phyloP scores from a whole-genome alignment of 2,888 invertebrate species.

The Tachina fera region DNA sequence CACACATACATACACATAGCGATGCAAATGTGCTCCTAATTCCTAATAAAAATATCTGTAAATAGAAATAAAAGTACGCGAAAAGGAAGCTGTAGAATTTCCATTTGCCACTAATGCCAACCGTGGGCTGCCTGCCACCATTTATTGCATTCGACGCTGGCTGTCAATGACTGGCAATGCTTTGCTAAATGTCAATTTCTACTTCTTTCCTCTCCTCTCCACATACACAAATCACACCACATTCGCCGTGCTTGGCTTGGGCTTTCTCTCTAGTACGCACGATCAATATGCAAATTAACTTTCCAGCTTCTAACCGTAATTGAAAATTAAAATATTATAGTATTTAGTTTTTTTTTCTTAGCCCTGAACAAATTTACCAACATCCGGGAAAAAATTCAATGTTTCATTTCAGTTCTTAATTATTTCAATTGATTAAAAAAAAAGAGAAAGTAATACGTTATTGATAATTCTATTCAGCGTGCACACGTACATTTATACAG shows the following conservation, averaged over 20 bases:
- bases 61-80: not conserved
- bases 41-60: slow-evolving; percentile 8
- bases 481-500: no score
- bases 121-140: slow-evolving; percentile 12
- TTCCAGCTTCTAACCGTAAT: slow-evolving; percentile 1
- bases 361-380: not conserved
- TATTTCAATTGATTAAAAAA: slow-evolving; percentile 7
- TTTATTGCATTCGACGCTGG: slow-evolving; percentile 46
- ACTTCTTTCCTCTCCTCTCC: not conserved
- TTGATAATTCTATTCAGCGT: slow-evolving; percentile 5
- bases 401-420: not conserved
- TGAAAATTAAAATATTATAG: not conserved
- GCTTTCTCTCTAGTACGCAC: not conserved
- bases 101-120: slow-evolving; percentile 33
- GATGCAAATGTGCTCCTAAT: slow-evolving; percentile 23
- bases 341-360: not conserved
- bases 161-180: slow-evolving; percentile 53
- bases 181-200: slow-evolving; percentile 44
- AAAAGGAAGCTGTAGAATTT: slow-evolving; percentile 24
- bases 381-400: not conserved
- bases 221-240: not conserved
- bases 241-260: not conserved
- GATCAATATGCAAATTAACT: slow-evolving; percentile 60
- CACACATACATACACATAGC: not conserved
- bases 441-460: slow-evolving; percentile 59